Evolutionary conservation across 92 coral and sea anemone species (phyloP).

Genomic region (Porites divaricata): DNA sequence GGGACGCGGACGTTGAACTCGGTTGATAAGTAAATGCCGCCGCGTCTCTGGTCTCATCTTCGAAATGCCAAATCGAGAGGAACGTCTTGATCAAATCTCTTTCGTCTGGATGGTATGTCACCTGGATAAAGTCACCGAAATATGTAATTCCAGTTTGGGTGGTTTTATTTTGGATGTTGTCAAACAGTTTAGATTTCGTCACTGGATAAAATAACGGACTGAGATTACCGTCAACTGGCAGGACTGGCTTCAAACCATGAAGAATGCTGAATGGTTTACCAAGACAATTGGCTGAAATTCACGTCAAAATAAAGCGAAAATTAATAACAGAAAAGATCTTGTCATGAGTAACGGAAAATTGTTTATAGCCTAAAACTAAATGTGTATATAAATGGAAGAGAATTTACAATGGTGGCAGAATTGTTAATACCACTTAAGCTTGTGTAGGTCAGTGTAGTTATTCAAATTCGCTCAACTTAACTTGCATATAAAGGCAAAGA

Average conservation of each 20-base stretch:
- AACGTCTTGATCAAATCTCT: constrained; percentile 37
- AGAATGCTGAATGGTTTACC: constrained; percentile 37
- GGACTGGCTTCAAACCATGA: constrained; percentile 24
- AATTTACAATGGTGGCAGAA: too few species aligned
- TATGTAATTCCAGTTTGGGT: constrained; percentile 11
- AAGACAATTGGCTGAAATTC: constrained; percentile 17
- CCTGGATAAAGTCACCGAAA: constrained; percentile 35
- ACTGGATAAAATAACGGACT: constrained; percentile 30
- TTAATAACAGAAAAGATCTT: neutral
- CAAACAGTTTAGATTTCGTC: constrained; percentile 30
- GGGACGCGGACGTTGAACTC: neutral
- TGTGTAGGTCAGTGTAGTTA: neutral
- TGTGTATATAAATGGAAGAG: too few species aligned
- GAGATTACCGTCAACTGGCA: constrained; percentile 6
- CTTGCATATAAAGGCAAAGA: too few species aligned
- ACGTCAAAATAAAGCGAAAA: constrained; percentile 3
- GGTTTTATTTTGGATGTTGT: constrained; percentile 34
- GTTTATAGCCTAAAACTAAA: too few species aligned
- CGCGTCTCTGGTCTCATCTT: constrained; percentile 42
- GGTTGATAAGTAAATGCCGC: constrained; percentile 45
- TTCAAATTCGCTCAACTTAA: too few species aligned
- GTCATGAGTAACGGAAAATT: neutral
- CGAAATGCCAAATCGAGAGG: constrained; percentile 42
- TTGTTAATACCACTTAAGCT: too few species aligned
- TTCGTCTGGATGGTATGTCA: constrained; percentile 49